Conservation (phyloP, 1,140 invertebrate genomes). For the Cryptotermes secundus region DNA sequence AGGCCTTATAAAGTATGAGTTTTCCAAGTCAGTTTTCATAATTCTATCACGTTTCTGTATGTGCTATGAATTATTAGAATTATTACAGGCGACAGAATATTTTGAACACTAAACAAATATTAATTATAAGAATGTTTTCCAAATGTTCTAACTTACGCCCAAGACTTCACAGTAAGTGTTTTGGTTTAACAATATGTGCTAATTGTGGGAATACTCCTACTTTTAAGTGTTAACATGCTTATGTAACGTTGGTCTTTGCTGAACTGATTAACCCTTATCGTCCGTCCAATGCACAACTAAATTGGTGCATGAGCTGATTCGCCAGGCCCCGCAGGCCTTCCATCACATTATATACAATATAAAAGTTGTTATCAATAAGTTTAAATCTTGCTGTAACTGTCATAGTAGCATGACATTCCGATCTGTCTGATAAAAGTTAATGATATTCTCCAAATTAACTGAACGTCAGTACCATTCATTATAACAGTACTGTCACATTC, state of each 20-base stretch:
- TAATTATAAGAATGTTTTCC: not conserved
- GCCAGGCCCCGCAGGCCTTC: too few relatives aligned
- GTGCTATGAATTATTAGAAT: not conserved
- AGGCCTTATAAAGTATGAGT: not conserved
- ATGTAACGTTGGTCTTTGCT: not conserved
- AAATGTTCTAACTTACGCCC: not conserved
- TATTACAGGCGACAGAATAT: not conserved
- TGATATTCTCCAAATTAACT: not conserved
- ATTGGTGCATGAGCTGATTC: too few relatives aligned
- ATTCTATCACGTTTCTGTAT: not conserved
- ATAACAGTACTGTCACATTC: not conserved
- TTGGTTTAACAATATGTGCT: not conserved
- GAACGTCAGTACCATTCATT: too few relatives aligned
- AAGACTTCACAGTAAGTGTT: not conserved
- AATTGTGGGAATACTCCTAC: not conserved
- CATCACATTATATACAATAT: too few relatives aligned
- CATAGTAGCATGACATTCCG: too few relatives aligned
- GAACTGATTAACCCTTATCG: too few relatives aligned
- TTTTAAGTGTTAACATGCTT: not conserved
- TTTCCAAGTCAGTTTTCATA: not conserved
- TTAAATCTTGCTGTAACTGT: too few relatives aligned
- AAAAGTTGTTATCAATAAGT: too few relatives aligned
- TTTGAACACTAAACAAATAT: not conserved
- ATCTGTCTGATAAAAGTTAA: not conserved
- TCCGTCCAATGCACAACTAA: too few relatives aligned